phyloP scores from a whole-genome alignment of 2,113 vertebrate species.

The Emydocephalus ijimae region DNA sequence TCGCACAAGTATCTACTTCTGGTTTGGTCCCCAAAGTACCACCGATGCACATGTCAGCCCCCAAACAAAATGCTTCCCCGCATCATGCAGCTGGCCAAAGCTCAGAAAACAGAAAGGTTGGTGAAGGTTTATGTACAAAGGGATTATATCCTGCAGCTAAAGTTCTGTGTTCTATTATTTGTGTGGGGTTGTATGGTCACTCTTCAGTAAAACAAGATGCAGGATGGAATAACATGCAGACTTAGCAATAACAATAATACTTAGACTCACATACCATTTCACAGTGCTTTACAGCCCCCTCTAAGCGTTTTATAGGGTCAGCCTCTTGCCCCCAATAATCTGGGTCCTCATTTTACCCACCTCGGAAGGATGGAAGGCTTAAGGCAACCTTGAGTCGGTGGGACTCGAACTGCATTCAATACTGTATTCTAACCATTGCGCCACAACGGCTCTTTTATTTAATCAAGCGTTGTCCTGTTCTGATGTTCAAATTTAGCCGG shows the following conservation, averaged over 20 bases:
- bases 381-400: neutral
- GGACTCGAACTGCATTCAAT: neutral
- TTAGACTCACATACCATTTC: neutral
- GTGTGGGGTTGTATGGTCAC: neutral
- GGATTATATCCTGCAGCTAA: neutral
- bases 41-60: conserved; percentile 71
- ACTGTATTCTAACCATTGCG: neutral
- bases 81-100: conserved; percentile 71
- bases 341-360: neutral
- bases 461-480: neutral
- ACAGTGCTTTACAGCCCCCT: neutral
- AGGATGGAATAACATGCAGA: neutral
- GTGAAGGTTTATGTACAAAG: conserved; percentile 46
- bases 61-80: conserved; percentile 69
- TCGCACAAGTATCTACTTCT: conserved; percentile 69
- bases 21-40: conserved; percentile 69
- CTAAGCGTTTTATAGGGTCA: neutral
- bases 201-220: neutral
- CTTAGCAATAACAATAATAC: neutral
- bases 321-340: neutral
- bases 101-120: conserved; percentile 79
- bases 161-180: neutral
- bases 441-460: neutral
- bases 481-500: neutral
- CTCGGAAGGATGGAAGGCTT: neutral